Percentiles rank a stretch among this genome's conserved stretches.
phyloP scores from a whole-genome alignment of 1,140 invertebrate species.

The Bombus consobrinus region DNA sequence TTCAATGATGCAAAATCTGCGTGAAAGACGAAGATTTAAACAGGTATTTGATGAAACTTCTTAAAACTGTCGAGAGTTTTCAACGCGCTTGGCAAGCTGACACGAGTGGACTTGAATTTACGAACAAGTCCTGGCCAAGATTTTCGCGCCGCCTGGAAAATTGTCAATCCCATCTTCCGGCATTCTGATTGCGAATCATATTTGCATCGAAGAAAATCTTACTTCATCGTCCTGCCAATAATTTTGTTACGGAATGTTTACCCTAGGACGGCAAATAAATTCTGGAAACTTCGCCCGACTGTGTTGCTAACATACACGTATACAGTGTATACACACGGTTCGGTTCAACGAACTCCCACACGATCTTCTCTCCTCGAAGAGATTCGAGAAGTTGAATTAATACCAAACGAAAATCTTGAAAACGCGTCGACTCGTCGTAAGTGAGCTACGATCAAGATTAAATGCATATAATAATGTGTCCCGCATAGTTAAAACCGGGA shows the following conservation, averaged over 20 bases:
- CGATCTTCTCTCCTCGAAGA: conserved; percentile 21
- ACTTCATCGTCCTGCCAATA: neutral
- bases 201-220: conserved; percentile 12
- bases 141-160: neutral
- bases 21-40: neutral
- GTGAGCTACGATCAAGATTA: conserved; percentile 47
- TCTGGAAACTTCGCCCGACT: neutral
- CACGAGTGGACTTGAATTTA: conserved; percentile 16
- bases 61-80: neutral
- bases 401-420: conserved; percentile 36
- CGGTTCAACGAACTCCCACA: conserved; percentile 36
- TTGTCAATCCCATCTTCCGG: neutral
- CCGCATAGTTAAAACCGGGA: conserved; percentile 19
- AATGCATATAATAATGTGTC: conserved; percentile 6
- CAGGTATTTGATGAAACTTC: neutral
- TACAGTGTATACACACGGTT: neutral
- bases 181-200: conserved; percentile 4
- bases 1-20: neutral
- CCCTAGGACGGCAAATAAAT: conserved; percentile 20
- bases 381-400: conserved; percentile 49
- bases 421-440: conserved; percentile 22
- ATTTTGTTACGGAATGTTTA: conserved; percentile 38
- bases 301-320: neutral
- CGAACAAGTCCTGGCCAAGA: neutral
- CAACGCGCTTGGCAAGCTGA: neutral